Base-by-base conservation (phyloP, 2,888 invertebrate species). In the Pyralis farinalis region DNA sequence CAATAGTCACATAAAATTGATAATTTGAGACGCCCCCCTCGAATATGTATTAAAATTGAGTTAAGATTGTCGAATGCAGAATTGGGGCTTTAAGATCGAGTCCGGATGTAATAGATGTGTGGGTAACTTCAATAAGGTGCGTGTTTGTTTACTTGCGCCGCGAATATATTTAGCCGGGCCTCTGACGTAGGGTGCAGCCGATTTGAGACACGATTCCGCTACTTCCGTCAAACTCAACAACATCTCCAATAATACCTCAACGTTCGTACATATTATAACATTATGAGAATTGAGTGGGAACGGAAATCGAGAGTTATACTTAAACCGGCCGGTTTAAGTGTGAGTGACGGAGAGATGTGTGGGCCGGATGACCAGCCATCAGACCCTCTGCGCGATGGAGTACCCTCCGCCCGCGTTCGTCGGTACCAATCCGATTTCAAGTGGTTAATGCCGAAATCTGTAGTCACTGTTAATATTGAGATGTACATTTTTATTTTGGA, bases 221-320 rank as follows among this genome's bases (percentile, higher is more conserved):
- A 52, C 54, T 54, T 58, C 54, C 53, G 53, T 43, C 53, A 34
- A 46, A 51, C 43, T 39, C 40, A 42, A 51, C 47, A 50, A 49
- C 44, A 42, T 47, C 45, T 43, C 34, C 29, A 28, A 31, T 12
- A 29, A 40, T 40, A 44, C 41, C 37, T 42, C 38, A 39, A 43
- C 40, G 32, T 43, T 4, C 12, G 28, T 2, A 25, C 5, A 40
- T 40, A 37, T 34, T 44, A 47, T 47, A 27, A 34, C 11, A 21
- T 43, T 46, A 48, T 49, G 44, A 44, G 51, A 54, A 59, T 58
- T 53, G 58, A 63, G 59, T 67, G 61, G 58, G 61, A 71, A 63
- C 66, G 71, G 71, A 76, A 71, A 64, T 65, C 49, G 62, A 30
- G 61, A 49, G 63, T 59, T 63, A 65, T 75, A 69, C 71, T 74